Base-by-base conservation (phyloP, 2,797 vertebrate genomes). In the Anolis apletophallus region DNA sequence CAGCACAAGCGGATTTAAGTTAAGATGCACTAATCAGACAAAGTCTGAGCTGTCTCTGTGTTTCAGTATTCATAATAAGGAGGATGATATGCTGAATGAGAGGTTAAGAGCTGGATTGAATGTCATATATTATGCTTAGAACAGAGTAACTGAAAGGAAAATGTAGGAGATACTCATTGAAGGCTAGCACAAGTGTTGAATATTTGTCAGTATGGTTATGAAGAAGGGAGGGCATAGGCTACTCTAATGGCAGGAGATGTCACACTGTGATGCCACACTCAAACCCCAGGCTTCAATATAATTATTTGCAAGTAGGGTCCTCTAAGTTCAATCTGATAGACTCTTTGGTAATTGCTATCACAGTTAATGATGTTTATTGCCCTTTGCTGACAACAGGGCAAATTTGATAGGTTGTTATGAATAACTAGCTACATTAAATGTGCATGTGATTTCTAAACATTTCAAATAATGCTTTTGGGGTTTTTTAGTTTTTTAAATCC, bases 11-110 rank as follows among this genome's bases (percentile, higher is more conserved):
- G 83, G 87, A 85, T 71, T 81, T 69, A 7, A 1, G 32, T 85
- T 1, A 0, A 23, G 71, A 64, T 76, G 78, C 68, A 75, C 57
- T 36, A 86, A 74, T 75, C 0, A 0, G 57, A 5, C 19, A 9
- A 2, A 1, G 52, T 16, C 57, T 0, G 0, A 67, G 32, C 57
- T 88, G 32, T 32, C 21, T 29, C 0, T 0, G 0, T 87, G 0
- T 0, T 67, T 14, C 85, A 0, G 0, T 0, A 0, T 21, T 34
- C 8, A 4, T 40, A 29, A 64, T 84, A 78, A 54, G 0, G 13
- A 3, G 3, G 16, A 57, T 81, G 26, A 0, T 4, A 34, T 54
- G 0, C 12, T 54, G 36, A 46, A 46, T 0, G 8, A 11, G 5
- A 81, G 46, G 5, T 3, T 19, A 4, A 50, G 59, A 72, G 1